These are phyloP conservation scores for Vespertilio murinus DNA, from an alignment of 2,797 vertebrate genomes.

Conservation along the genomic window DNA sequence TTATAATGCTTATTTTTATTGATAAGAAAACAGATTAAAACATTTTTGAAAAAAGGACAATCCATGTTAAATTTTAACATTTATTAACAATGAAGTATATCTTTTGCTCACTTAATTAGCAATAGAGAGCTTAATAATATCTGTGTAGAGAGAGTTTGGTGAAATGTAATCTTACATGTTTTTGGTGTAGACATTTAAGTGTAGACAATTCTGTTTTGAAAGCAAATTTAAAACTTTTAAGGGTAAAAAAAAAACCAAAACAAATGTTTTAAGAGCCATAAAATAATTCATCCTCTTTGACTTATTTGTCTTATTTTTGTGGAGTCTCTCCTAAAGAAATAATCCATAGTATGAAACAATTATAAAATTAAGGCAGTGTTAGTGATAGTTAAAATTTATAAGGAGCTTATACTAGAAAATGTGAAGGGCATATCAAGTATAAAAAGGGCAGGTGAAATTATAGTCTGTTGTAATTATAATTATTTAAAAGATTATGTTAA, in stretches of 20 bases:
- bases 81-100: not conserved
- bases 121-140: not conserved
- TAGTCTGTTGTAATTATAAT: slow-evolving; percentile 33
- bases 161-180: not conserved
- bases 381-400: not conserved
- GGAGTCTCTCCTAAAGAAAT: not conserved
- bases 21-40: slow-evolving; percentile 1
- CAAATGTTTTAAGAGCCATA: not conserved
- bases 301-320: not conserved
- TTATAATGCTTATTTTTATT: slow-evolving; percentile 23
- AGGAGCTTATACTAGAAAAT: not conserved
- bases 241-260: too few species aligned
- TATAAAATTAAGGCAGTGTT: slow-evolving; percentile 40
- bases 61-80: not conserved
- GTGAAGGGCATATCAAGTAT: slow-evolving; percentile 10
- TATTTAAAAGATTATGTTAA: slow-evolving; percentile 40
- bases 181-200: not conserved
- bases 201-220: not conserved
- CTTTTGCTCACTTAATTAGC: slow-evolving; percentile 4
- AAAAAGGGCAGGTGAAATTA: not conserved
- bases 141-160: not conserved
- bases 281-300: not conserved
- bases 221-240: slow-evolving; percentile 27
- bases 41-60: not conserved
- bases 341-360: not conserved